These are phyloP conservation scores for Cynoglossus semilaevis DNA, from an alignment of 2,113 vertebrate species.

Conservation along the genomic window DNA sequence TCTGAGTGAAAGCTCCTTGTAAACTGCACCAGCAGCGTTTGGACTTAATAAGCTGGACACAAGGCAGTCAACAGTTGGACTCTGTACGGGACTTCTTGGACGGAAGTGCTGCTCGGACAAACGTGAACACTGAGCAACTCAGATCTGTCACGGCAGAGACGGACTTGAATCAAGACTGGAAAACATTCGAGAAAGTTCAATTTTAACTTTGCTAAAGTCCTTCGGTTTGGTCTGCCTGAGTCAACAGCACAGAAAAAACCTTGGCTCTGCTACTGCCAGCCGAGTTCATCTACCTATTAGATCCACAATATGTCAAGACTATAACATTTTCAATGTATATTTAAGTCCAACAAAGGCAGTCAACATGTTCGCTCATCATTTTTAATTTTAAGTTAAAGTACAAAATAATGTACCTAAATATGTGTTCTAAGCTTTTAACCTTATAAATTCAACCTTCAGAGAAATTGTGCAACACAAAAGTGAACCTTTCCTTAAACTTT, in stretches of 20 bases:
- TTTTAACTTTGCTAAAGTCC: conserved; percentile 13
- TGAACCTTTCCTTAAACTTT: neutral
- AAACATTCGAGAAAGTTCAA: conserved; percentile 28
- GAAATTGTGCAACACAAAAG: neutral
- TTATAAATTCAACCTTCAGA: neutral
- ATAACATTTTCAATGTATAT: neutral
- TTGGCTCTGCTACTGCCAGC: neutral
- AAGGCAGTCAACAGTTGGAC: conserved; percentile 38
- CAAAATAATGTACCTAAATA: no score
- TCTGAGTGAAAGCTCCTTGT: conserved; percentile 56
- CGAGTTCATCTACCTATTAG: neutral
- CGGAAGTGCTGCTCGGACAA: conserved; percentile 45
- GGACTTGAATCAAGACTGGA: neutral
- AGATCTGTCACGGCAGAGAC: neutral
- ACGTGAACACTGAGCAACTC: conserved; percentile 24
- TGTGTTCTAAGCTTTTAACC: no score
- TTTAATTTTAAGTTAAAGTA: no score
- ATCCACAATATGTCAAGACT: neutral
- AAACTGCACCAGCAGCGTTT: conserved; percentile 45
- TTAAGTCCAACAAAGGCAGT: neutral
- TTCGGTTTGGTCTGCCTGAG: conserved; percentile 1
- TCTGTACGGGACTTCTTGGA: conserved; percentile 31
- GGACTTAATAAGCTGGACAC: conserved; percentile 48
- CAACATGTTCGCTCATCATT: no score
- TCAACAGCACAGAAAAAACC: neutral